Percentiles rank a stretch among this genome's conserved stretches.
Evolutionary conservation across 2,797 vertebrate genomes (phyloP).

Genomic region (Cheirogaleus major): DNA sequence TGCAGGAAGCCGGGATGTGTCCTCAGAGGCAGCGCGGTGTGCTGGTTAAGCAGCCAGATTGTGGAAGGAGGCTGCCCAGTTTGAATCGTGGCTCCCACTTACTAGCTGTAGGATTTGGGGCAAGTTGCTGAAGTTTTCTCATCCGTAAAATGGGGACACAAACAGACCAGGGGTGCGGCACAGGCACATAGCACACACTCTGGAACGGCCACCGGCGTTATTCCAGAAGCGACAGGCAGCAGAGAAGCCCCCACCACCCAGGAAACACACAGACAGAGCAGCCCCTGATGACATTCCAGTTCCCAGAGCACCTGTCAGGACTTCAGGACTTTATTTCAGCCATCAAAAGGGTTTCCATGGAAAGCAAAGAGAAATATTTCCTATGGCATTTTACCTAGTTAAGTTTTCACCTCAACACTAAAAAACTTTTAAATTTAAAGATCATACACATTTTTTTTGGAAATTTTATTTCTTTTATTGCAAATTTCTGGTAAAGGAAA

Average conservation of each 20-base stretch:
- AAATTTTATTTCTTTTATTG: conserved; percentile 70
- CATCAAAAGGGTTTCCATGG: not conserved
- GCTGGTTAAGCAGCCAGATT: too few relatives aligned
- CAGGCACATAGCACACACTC: not conserved
- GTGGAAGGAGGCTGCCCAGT: not conserved
- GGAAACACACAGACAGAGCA: not conserved
- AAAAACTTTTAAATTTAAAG: conserved; percentile 66
- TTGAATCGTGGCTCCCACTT: not conserved
- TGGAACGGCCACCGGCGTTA: accelerated
- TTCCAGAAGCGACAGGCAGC: not conserved
- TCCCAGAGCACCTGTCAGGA: not conserved
- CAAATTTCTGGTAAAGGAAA: conserved; percentile 73
- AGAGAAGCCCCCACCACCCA: accelerated
- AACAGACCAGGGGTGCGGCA: not conserved
- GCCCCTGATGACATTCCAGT: not conserved
- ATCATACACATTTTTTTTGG: conserved; percentile 16
- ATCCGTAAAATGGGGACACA: not conserved
- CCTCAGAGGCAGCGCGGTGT: not conserved
- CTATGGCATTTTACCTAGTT: not conserved
- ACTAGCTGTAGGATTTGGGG: not conserved
- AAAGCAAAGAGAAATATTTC: not conserved
- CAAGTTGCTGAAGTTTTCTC: not conserved
- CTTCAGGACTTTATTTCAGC: not conserved
- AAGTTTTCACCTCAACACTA: not conserved
- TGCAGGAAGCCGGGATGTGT: not conserved